Conservation (phyloP, 2,888 invertebrate genomes). For the Lycia hirtaria region DNA sequence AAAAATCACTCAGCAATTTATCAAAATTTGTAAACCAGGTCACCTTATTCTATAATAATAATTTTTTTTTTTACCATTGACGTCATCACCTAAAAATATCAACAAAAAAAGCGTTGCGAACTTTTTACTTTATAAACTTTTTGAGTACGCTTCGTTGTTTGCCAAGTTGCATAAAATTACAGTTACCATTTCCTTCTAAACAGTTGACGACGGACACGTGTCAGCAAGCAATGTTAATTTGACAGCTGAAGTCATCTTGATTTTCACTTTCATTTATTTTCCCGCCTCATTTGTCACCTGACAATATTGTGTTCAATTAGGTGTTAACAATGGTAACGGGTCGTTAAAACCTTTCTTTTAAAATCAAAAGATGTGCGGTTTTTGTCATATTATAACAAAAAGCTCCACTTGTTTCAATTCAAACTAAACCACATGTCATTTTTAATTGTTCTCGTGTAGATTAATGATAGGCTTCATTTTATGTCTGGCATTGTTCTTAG, state of each 20-base stretch:
- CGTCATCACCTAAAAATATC: conserved; percentile 14
- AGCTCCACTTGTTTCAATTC: background rate
- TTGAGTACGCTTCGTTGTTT: background rate
- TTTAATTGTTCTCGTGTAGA: background rate
- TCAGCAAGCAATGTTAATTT: conserved; percentile 53
- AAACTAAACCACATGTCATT: conserved; percentile 11
- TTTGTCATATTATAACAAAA: conserved; percentile 2
- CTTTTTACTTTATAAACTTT: conserved; percentile 1
- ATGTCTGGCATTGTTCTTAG: conserved; percentile 15
- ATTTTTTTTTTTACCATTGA: conserved; percentile 20
- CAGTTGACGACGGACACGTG: conserved; percentile 39
- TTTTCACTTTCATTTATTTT: conserved; percentile 49
- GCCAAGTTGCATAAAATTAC: conserved; percentile 25
- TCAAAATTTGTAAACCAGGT: conserved; percentile 22
- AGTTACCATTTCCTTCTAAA: conserved; percentile 30
- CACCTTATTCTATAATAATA: conserved; percentile 24
- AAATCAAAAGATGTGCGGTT: background rate
- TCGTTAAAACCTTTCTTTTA: conserved; percentile 11
- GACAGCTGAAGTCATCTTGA: conserved; percentile 57
- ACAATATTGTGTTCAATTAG: conserved; percentile 39
- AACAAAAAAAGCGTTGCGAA: conserved; percentile 5
- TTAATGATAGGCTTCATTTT: conserved; percentile 1
- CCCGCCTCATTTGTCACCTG: conserved; percentile 44
- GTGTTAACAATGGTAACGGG: conserved; percentile 33
- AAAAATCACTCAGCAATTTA: conserved; percentile 3